These are phyloP conservation scores for Flexamia atlantica DNA, from an alignment of 2,888 invertebrate genomes.

Conservation along the genomic window DNA sequence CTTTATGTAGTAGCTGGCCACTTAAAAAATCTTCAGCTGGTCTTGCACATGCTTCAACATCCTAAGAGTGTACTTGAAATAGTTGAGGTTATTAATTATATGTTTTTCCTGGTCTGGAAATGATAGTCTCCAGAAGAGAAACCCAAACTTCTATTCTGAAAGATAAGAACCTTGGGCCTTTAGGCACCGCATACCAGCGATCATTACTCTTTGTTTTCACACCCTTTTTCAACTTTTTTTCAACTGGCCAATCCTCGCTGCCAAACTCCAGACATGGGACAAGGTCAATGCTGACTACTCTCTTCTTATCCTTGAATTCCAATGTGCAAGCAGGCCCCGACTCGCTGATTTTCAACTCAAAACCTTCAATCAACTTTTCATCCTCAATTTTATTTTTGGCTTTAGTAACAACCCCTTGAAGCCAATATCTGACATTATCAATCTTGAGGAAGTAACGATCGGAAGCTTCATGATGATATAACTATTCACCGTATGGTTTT, in stretches of 20 bases:
- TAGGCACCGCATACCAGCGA: conserved; percentile 3
- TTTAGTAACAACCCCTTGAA: not conserved
- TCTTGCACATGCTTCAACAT: not conserved
- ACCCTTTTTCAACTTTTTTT: not conserved
- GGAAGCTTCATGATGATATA: not conserved
- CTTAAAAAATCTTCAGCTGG: not conserved
- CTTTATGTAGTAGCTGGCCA: conserved; percentile 15
- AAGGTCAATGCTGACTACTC: not conserved
- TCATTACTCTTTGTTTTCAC: not conserved
- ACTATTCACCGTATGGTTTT: not conserved
- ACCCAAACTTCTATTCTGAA: not conserved
- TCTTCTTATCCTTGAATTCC: not conserved
- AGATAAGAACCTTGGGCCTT: not conserved
- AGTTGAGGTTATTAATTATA: not conserved
- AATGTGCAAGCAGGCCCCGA: conserved; percentile 2
- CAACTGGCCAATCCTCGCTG: not conserved
- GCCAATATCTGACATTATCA: not conserved
- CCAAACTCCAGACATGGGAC: not conserved
- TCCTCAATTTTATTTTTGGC: not conserved
- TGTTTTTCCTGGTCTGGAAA: not conserved
- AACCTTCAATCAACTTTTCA: not conserved
- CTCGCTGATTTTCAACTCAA: not conserved
- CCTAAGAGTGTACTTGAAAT: not conserved
- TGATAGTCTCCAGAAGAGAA: not conserved
- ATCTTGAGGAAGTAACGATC: not conserved